These are phyloP conservation scores for Myotis daubentonii DNA, from an alignment of 2,797 vertebrate genomes.

Conservation along the genomic window DNA sequence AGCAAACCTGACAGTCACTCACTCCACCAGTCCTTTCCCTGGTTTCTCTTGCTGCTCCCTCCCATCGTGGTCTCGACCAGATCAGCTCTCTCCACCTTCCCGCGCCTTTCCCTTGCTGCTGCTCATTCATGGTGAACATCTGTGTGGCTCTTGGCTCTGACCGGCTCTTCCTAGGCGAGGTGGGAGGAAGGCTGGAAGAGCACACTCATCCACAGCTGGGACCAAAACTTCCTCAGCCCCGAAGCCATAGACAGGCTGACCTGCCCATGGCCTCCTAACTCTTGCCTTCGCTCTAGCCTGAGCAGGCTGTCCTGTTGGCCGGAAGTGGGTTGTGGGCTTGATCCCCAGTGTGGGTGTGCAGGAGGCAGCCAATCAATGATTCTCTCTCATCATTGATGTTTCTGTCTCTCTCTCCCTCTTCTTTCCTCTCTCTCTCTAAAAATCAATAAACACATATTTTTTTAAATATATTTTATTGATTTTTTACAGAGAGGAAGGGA, in stretches of 20 bases:
- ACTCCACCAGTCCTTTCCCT: neutral
- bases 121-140: constrained; percentile 50
- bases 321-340: too few relatives aligned
- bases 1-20: constrained; percentile 65
- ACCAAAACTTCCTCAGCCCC: constrained; percentile 36
- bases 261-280: neutral
- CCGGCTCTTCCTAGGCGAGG: constrained; percentile 58
- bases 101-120: neutral
- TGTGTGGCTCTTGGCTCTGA: constrained; percentile 61
- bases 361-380: too few relatives aligned
- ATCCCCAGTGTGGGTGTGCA: too few relatives aligned
- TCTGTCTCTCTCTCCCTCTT: too few relatives aligned
- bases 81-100: neutral
- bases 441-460: too few relatives aligned
- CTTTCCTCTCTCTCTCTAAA: too few relatives aligned
- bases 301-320: neutral
- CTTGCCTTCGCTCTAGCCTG: neutral
- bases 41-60: neutral
- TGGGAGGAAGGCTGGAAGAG: constrained; percentile 54
- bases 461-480: too few relatives aligned
- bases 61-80: neutral
- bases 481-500: too few relatives aligned
- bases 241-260: neutral
- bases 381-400: too few relatives aligned
- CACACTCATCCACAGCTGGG: constrained; percentile 50